Evolutionary conservation across 2,888 invertebrate species (phyloP), one percentile per base, ranked within the genome.

Genomic region (Podotricha telesiphe): DNA sequence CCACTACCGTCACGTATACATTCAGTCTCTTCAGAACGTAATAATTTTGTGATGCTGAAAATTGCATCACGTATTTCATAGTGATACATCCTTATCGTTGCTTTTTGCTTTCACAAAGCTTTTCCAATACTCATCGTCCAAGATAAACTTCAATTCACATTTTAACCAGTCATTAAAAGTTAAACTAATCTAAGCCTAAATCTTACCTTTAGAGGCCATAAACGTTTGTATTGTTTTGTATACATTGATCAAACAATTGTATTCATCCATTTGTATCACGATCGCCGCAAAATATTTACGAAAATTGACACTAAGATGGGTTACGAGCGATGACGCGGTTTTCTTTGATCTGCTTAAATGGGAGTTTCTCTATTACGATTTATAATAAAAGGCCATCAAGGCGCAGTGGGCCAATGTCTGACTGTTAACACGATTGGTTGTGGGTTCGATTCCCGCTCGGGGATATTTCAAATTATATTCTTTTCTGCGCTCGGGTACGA

Each of bases 271-370:
- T 64, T 62, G 70, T 75, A 79, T 74, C 77, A 70, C 61, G 68
- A 69, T 75, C 80, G 85, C 81, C 84, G 87, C 88, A 85, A 90
- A 90, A 90, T 90, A 88, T 91, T 90, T 88, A 89, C 86, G 77
- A 82, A 74, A 86, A 84, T 81, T 81, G 77, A 79, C 74, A 80
- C 79, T 83, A 83, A 84, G 82, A 74, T 76, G 69, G 71, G 73
- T 72, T 77, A 80, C 77, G 28, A 76, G 75, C 77, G 77, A 76
- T 76, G 74, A 73, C 72, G 83, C 86, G 84, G 85, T 75, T 45
- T 42, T 65, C 80, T 87, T 88, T 87, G 87, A 87, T 86, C 81
- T 82, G 73, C 45, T 83, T 84, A 86, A 82, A 74, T 75, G 76
- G 70, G 28, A 67, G 79, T 84, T 84, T 75, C 75, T 66, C 68